These are phyloP conservation scores for Colaptes auratus DNA, from an alignment of 2,113 vertebrate genomes.

Conservation along the genomic window DNA sequence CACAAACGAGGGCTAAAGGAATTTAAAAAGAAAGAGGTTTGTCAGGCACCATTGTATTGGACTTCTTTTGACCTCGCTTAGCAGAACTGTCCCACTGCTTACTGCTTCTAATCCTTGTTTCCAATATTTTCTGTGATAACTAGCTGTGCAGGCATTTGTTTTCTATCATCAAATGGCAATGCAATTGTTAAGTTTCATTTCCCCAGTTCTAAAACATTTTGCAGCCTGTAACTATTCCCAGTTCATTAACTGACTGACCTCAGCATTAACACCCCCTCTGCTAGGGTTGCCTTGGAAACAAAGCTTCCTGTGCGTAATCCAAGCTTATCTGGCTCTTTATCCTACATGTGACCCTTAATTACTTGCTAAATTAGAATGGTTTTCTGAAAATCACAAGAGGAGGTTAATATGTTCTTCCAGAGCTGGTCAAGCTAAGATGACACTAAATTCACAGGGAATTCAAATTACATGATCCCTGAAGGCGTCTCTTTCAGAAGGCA, in stretches of 20 bases:
- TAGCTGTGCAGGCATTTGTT: constrained; percentile 51
- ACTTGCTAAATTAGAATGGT: constrained; percentile 88
- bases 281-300: constrained; percentile 83
- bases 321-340: constrained; percentile 87
- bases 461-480: constrained; percentile 86
- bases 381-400: constrained; percentile 85
- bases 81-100: neutral
- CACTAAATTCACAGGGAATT: constrained; percentile 82
- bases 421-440: constrained; percentile 87
- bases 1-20: neutral
- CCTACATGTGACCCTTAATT: constrained; percentile 90
- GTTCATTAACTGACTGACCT: constrained; percentile 83
- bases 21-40: neutral
- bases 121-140: neutral
- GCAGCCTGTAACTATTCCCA: constrained; percentile 78
- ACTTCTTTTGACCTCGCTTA: constrained; percentile 11
- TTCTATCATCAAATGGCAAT: constrained; percentile 60
- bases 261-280: constrained; percentile 73
- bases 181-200: constrained; percentile 72
- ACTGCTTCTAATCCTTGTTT: constrained; percentile 6
- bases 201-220: constrained; percentile 60
- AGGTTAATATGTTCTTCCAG: constrained; percentile 87
- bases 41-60: constrained; percentile 7
- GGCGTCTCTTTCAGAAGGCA: constrained; percentile 82
- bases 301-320: constrained; percentile 88